phyloP scores from a whole-genome alignment of 2,113 vertebrate species.

The Melanocharis versteri region DNA sequence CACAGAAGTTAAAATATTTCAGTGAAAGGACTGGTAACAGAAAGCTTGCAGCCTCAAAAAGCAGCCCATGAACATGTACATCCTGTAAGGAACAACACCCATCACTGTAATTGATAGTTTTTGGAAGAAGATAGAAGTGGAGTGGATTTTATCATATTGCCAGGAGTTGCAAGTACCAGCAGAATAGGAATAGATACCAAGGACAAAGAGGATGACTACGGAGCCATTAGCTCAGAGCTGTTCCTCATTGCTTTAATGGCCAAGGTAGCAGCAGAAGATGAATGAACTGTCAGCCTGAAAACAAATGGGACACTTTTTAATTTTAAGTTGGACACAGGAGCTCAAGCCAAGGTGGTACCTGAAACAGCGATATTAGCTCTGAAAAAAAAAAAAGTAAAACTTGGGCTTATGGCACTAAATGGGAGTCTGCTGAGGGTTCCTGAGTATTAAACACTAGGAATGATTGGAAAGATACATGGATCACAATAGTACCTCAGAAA shows the following conservation, averaged over 20 bases:
- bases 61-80: background rate
- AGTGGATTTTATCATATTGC: constrained; percentile 19
- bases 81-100: background rate
- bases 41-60: background rate
- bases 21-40: background rate
- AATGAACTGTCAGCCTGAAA: constrained; percentile 46
- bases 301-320: constrained; percentile 36
- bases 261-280: background rate
- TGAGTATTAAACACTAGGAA: background rate
- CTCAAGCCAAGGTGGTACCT: background rate
- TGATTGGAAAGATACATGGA: background rate
- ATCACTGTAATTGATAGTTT: background rate
- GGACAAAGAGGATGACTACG: constrained; percentile 49
- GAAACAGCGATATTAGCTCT: background rate
- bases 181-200: constrained; percentile 36
- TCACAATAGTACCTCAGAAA: background rate
- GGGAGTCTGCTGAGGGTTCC: background rate
- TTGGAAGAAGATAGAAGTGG: background rate
- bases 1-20: background rate
- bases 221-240: constrained; percentile 8
- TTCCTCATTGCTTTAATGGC: constrained; percentile 11
- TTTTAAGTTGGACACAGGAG: constrained; percentile 16
- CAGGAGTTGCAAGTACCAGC: background rate
- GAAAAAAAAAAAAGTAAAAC: background rate
- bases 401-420: background rate